Evolutionary conservation across 2,113 vertebrate genomes (phyloP).

Genomic region (Callipepla californica): DNA sequence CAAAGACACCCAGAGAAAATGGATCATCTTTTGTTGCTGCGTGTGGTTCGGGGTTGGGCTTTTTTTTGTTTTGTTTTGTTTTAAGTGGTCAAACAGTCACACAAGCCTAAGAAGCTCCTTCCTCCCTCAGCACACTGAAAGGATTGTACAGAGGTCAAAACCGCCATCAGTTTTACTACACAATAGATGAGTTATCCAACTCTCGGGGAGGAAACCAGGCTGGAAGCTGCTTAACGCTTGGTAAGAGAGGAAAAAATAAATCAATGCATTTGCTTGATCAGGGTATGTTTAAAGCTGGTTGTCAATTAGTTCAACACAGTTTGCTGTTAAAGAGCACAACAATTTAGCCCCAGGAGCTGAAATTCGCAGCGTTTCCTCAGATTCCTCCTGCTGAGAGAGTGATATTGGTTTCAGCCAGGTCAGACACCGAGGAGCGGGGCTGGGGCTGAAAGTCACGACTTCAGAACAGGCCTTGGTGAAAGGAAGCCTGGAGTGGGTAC

Average conservation of each 20-base stretch:
- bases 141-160: slow-evolving; percentile 58
- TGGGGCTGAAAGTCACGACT: not conserved
- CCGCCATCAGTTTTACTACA: slow-evolving; percentile 61
- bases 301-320: slow-evolving; percentile 67
- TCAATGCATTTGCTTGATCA: slow-evolving; percentile 62
- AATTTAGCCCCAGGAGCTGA: slow-evolving; percentile 54
- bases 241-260: slow-evolving; percentile 61
- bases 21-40: slow-evolving; percentile 54
- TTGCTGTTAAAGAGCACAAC: slow-evolving; percentile 41
- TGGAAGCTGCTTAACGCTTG: slow-evolving; percentile 20
- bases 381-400: slow-evolving; percentile 50
- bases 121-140: slow-evolving; percentile 27
- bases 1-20: slow-evolving; percentile 50
- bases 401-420: slow-evolving; percentile 19
- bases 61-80: slow-evolving; percentile 50
- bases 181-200: slow-evolving; percentile 48
- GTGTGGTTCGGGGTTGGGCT: slow-evolving; percentile 47
- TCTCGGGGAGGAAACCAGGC: slow-evolving; percentile 38
- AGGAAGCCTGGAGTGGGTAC: not conserved
- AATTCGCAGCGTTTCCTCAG: slow-evolving; percentile 39
- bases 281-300: slow-evolving; percentile 57
- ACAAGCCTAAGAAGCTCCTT: slow-evolving; percentile 40
- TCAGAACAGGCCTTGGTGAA: not conserved
- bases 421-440: not conserved
- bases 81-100: slow-evolving; percentile 44